Percentiles rank a stretch among this genome's conserved stretches.
Conservation (phyloP, 2,113 vertebrate species). For the Coregonus clupeaformis region DNA sequence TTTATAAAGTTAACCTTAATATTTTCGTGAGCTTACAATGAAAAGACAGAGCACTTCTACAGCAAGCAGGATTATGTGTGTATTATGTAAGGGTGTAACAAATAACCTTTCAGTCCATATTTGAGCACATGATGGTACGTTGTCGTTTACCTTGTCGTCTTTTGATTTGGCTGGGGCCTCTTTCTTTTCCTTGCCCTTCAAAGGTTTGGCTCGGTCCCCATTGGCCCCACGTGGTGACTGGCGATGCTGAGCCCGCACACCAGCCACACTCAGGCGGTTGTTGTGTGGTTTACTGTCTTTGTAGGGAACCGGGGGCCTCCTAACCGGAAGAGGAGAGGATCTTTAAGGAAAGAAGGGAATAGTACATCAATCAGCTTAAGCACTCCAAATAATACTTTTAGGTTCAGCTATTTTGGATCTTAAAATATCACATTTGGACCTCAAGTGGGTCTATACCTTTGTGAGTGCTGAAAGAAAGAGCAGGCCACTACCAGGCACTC, state of each 20-base stretch:
- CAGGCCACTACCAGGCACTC: conserved; percentile 22
- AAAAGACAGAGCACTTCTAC: too few species aligned
- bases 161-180: conserved; percentile 82
- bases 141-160: conserved; percentile 85
- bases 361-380: not conserved
- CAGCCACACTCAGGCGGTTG: conserved; percentile 75
- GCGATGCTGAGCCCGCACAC: conserved; percentile 77
- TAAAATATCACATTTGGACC: not conserved
- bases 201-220: conserved; percentile 77
- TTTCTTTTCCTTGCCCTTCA: conserved; percentile 86
- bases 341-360: conserved; percentile 56
- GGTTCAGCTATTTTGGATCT: too few species aligned
- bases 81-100: not conserved
- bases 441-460: not conserved
- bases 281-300: conserved; percentile 82
- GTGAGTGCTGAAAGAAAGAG: not conserved
- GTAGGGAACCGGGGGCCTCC: conserved; percentile 77
- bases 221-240: conserved; percentile 78
- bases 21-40: too few species aligned
- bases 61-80: not conserved
- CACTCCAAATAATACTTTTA: too few species aligned
- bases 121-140: too few species aligned
- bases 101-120: not conserved
- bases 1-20: too few species aligned
- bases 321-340: conserved; percentile 81